phyloP scores from a whole-genome alignment of 2,888 invertebrate species.

The Rhamphomyia laevipes region DNA sequence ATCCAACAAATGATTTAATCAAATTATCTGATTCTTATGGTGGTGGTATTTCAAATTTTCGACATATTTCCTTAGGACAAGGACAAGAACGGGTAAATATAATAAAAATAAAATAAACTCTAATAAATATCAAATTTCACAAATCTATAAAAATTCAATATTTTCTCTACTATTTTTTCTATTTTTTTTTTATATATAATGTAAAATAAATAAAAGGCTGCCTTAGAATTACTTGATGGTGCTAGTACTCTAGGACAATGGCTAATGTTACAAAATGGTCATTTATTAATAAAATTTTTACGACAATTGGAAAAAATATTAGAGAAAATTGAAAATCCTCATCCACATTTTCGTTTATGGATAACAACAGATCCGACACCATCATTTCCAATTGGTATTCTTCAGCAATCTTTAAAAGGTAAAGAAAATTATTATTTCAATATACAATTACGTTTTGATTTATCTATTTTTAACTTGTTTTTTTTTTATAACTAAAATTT shows the following conservation, averaged over 20 bases:
- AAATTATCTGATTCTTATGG: conserved; percentile 61
- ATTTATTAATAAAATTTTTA: conserved; percentile 68
- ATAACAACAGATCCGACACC: conserved; percentile 82
- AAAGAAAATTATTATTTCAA: not conserved
- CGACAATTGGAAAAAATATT: conserved; percentile 70
- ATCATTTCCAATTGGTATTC: conserved; percentile 77
- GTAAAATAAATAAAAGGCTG: conserved; percentile 44
- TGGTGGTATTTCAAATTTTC: conserved; percentile 65
- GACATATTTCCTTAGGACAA: conserved; percentile 83
- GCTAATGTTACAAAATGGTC: conserved; percentile 90
- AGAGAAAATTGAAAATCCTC: conserved; percentile 66
- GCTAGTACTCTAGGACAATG: conserved; percentile 71
- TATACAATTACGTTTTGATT: no score
- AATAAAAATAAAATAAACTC: not conserved
- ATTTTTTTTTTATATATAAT: no score
- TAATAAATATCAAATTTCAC: no score
- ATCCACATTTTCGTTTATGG: conserved; percentile 88
- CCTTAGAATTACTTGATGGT: conserved; percentile 52
- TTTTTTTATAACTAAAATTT: not conserved
- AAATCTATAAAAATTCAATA: no score
- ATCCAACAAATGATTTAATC: conserved; percentile 78
- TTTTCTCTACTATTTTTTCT: no score
- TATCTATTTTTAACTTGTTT: no score
- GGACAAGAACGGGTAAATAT: conserved; percentile 72
- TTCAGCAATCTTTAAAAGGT: conserved; percentile 77